Evolutionary conservation across 2,888 invertebrate species (phyloP).

Genomic region (Dynastes hyllus): DNA sequence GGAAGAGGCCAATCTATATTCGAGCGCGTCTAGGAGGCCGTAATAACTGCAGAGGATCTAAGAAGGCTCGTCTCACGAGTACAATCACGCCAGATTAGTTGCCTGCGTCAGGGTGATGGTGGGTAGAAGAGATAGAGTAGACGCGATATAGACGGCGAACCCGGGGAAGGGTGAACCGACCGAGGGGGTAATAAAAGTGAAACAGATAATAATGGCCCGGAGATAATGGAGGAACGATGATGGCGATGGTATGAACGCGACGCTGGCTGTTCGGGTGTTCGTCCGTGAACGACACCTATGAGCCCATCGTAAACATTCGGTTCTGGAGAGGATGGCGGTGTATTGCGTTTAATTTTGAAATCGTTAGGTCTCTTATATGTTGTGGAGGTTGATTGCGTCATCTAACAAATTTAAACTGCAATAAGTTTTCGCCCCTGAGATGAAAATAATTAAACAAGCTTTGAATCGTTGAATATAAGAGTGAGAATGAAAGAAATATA

Average conservation of each 20-base stretch:
- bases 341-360: slow-evolving; percentile 22
- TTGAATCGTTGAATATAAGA: no score
- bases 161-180: neutral
- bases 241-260: slow-evolving; percentile 62
- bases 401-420: no score
- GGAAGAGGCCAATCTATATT: slow-evolving; percentile 64
- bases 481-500: no score
- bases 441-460: no score
- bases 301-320: slow-evolving; percentile 39
- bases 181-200: slow-evolving; percentile 61
- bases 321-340: neutral
- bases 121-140: slow-evolving; percentile 13
- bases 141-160: slow-evolving; percentile 54
- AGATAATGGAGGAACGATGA: slow-evolving; percentile 65
- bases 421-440: no score
- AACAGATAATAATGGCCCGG: slow-evolving; percentile 64
- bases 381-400: no score
- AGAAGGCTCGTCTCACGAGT: slow-evolving; percentile 62
- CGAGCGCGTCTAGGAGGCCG: slow-evolving; percentile 59
- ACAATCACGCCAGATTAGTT: slow-evolving; percentile 66
- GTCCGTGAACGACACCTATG: slow-evolving; percentile 50
- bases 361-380: neutral
- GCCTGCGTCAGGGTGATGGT: slow-evolving; percentile 55
- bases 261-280: neutral
- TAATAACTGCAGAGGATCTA: slow-evolving; percentile 63